A percentile compares a stretch with the other conserved stretches of the same genome.
phyloP scores from a whole-genome alignment of 1,140 invertebrate species.

The Drosophila parabipectinata region DNA sequence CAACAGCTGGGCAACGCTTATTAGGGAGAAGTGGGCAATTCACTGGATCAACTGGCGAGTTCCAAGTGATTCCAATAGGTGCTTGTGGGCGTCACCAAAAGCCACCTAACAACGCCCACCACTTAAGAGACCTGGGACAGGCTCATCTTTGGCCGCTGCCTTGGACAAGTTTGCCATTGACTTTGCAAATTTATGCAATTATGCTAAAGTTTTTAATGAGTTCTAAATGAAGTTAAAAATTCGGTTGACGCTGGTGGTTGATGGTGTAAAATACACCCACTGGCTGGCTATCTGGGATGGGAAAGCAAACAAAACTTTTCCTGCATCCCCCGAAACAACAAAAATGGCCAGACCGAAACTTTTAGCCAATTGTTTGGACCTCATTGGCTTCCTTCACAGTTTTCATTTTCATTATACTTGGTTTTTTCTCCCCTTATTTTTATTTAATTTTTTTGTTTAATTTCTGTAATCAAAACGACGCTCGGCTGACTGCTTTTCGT shows the following conservation, averaged over 20 bases:
- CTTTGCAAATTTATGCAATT: conserved; percentile 82
- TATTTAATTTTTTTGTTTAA: conserved; percentile 12
- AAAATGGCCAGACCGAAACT: conserved; percentile 30
- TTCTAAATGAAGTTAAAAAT: conserved; percentile 81
- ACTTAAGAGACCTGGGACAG: conserved; percentile 13
- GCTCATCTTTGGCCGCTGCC: conserved; percentile 8
- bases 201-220: conserved; percentile 81
- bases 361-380: conserved; percentile 51
- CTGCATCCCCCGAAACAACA: conserved; percentile 25
- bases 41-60: conserved; percentile 12
- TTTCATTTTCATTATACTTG: background rate
- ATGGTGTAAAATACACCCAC: conserved; percentile 68
- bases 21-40: background rate
- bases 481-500: conserved; percentile 12
- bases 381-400: conserved; percentile 5
- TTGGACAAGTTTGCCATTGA: conserved; percentile 72
- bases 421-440: background rate
- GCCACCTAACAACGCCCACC: conserved; percentile 3
- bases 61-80: conserved; percentile 7
- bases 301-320: conserved; percentile 58
- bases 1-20: conserved; percentile 16
- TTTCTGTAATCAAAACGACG: conserved; percentile 43
- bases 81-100: background rate
- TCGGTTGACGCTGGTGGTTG: conserved; percentile 69
- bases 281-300: background rate